Base-by-base conservation (phyloP, 1,140 invertebrate species). In the Scaptomyza hsui region DNA sequence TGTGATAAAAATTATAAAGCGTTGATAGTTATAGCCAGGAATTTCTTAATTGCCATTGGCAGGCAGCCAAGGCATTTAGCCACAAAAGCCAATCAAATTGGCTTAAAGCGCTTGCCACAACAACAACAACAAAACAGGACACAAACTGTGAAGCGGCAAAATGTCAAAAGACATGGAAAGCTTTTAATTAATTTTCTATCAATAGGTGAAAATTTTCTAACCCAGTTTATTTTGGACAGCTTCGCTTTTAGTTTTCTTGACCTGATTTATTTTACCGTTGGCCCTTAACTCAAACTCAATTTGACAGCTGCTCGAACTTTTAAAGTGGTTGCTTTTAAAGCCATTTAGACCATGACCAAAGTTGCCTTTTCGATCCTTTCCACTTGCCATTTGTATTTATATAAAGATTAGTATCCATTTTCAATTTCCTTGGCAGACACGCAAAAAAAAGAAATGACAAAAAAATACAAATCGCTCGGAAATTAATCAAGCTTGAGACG, bases 1-100 rank as follows among this genome's bases (percentile, higher is more conserved):
- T 86, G 81, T 86, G 81, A 86, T 86, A 86, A 85, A 85, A 85
- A 86, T 81, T 81, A 81, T 77, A 81, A 81, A 72, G 62, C 61
- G 56, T 64, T 55, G 68, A 60, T 73, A 74, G 68, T 62, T 72
- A 68, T 56, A 57, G 64, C 45, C 70, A 77, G 70, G 81, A 88
- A 86, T 86, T 86, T 86, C 81, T 65, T 86, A 75, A 86, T 86
- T 88, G 82, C 42, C 60, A 45, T 44, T 37, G 24, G 2, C 37
- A 32, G 39, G 2, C 7, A 26, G 13, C 3, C 10, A 42, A 55
- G 18, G 26, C 15, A 6, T 9, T 7, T 19, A 6, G 32, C 32
- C 47, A 42, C 15, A 53, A 55, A 10, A 44, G 42, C 16, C 35
- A 75, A 69, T 68, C 62, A 79, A 79, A 74, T 75, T 60, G 64